phyloP scores from a whole-genome alignment of 2,797 vertebrate species.

The Rhincodon typus region DNA sequence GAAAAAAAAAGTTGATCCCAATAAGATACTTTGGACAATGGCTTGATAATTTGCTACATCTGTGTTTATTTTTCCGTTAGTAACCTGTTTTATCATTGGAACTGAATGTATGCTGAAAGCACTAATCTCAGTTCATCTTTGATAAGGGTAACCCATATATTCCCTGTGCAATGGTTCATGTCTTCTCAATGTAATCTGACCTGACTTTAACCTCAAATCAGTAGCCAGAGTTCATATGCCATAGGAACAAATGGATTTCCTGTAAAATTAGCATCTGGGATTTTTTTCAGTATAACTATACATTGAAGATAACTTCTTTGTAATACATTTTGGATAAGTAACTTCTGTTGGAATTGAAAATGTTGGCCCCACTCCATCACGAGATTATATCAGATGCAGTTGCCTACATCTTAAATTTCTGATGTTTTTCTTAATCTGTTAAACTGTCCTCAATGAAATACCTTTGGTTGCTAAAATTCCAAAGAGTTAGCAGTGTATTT shows the following conservation, averaged over 20 bases:
- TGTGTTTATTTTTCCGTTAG: neutral
- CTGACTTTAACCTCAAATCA: neutral
- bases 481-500: neutral
- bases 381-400: neutral
- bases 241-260: neutral
- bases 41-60: neutral
- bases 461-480: neutral
- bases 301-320: neutral
- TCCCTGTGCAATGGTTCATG: neutral
- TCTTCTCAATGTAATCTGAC: neutral
- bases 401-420: neutral
- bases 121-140: neutral
- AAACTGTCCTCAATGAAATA: neutral
- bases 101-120: neutral
- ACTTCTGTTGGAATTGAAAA: neutral
- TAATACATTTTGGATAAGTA: neutral
- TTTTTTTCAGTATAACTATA: neutral
- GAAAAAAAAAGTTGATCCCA: neutral
- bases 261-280: too few relatives aligned
- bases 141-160: neutral
- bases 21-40: neutral
- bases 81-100: neutral
- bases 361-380: neutral
- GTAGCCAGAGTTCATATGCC: neutral
- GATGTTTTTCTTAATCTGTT: neutral